A percentile compares a stretch with the other conserved stretches of the same genome.
Evolutionary conservation across 2,113 vertebrate genomes (phyloP).

Genomic region (Corvus hawaiiensis): DNA sequence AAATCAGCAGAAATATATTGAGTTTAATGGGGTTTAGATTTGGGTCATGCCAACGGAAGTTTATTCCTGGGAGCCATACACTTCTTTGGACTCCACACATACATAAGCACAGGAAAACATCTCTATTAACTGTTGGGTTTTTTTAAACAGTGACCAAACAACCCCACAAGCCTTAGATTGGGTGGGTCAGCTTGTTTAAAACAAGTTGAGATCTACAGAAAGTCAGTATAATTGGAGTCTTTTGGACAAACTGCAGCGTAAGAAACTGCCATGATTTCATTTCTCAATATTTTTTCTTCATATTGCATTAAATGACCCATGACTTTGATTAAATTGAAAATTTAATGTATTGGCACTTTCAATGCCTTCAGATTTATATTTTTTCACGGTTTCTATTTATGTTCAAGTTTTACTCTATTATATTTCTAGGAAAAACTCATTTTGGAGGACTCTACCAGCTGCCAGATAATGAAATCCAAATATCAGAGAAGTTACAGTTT

Average conservation of each 20-base stretch:
- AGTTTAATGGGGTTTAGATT: background rate
- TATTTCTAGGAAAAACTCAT: slow-evolving; percentile 10
- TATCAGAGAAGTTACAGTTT: background rate
- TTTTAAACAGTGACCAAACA: background rate
- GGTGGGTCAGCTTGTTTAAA: background rate
- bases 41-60: background rate
- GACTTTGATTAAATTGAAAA: slow-evolving; percentile 58
- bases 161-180: background rate
- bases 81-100: background rate
- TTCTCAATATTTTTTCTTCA: slow-evolving; percentile 35
- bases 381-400: slow-evolving; percentile 41
- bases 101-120: background rate
- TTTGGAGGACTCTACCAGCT: background rate
- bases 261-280: background rate
- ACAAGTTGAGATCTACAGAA: background rate
- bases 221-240: background rate
- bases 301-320: slow-evolving; percentile 43
- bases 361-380: slow-evolving; percentile 3
- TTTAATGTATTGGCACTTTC: slow-evolving; percentile 39
- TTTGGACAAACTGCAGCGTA: background rate
- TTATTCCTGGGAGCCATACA: background rate
- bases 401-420: background rate
- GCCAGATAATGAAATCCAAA: background rate
- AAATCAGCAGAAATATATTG: background rate
- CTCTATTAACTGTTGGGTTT: background rate